Evolutionary conservation across 2,113 vertebrate species (phyloP).

Genomic region (Phalacrocorax aristotelis): DNA sequence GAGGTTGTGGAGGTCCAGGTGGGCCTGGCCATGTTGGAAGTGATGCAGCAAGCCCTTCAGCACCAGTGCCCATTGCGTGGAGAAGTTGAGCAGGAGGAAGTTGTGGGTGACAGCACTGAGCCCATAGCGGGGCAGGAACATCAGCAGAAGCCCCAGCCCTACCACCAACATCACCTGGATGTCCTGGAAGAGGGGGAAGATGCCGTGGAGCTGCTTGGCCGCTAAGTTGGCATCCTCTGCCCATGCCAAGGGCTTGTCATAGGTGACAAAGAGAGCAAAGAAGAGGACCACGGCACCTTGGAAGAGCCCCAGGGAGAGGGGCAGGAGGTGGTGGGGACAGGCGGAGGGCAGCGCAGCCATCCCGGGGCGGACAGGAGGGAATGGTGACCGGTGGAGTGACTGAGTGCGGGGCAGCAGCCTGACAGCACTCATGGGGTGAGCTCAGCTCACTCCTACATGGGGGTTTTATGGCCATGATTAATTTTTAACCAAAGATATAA

Average conservation of each 20-base stretch:
- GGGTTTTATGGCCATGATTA: neutral
- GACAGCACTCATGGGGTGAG: accelerated
- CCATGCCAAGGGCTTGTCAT: constrained; percentile 64
- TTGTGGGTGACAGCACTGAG: constrained; percentile 81
- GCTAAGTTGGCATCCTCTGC: constrained; percentile 49
- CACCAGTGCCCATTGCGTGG: constrained; percentile 82
- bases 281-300: constrained; percentile 73
- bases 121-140: constrained; percentile 79
- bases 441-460: accelerated
- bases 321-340: constrained; percentile 63
- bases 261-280: constrained; percentile 78
- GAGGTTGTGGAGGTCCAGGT: constrained; percentile 78
- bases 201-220: constrained; percentile 69
- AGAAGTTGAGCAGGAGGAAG: constrained; percentile 82
- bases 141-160: constrained; percentile 83
- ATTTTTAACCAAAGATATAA: neutral
- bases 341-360: neutral
- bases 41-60: constrained; percentile 82
- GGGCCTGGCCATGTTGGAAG: constrained; percentile 71
- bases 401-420: accelerated
- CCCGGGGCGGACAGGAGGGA: neutral
- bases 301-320: constrained; percentile 71
- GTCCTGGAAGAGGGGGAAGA: constrained; percentile 82
- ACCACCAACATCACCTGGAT: constrained; percentile 86
- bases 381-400: neutral